Percentiles rank a stretch among this genome's conserved stretches.
Conservation (phyloP, 2,797 vertebrate species). For the Phylloscopus collybita region DNA sequence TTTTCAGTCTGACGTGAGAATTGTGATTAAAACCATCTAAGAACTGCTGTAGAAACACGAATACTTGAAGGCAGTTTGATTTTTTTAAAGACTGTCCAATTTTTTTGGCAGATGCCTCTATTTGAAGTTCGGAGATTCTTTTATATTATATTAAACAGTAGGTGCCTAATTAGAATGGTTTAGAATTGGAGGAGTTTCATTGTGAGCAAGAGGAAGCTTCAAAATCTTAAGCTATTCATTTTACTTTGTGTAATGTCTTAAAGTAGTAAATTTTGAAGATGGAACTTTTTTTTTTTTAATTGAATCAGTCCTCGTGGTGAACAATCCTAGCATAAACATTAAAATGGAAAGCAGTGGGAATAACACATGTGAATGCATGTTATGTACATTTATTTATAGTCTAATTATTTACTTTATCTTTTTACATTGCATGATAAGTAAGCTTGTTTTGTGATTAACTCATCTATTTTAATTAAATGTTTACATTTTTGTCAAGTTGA, state of each 20-base stretch:
- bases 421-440: background rate
- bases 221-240: background rate
- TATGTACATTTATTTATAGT: background rate
- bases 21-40: background rate
- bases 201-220: background rate
- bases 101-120: background rate
- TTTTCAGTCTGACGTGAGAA: background rate
- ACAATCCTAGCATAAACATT: background rate
- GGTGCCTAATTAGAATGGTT: background rate
- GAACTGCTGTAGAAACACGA: background rate
- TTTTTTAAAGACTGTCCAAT: background rate
- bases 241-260: background rate
- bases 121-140: background rate
- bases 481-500: slow-evolving; percentile 21
- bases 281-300: background rate
- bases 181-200: background rate
- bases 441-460: slow-evolving; percentile 33
- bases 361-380: background rate
- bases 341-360: background rate
- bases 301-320: background rate
- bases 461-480: slow-evolving; percentile 26
- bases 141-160: background rate
- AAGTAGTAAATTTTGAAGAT: slow-evolving; percentile 1
- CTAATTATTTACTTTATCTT: background rate
- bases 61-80: background rate